These are phyloP conservation scores for Myrmecobius fasciatus DNA, from an alignment of 2,113 vertebrate species.

Conservation along the genomic window DNA sequence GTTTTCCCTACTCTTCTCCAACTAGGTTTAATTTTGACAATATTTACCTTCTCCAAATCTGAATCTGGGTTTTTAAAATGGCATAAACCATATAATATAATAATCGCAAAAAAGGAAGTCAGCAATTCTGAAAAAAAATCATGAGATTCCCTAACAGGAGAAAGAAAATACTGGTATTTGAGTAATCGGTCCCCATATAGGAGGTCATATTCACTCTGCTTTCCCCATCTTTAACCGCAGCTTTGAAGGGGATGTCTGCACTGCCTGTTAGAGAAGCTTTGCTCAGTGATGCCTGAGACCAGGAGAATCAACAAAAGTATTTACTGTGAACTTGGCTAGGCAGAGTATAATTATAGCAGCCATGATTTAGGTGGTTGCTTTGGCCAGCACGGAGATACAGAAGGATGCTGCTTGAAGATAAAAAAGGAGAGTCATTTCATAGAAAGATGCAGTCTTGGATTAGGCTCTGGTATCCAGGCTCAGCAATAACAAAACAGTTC, in stretches of 20 bases:
- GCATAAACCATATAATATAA: background rate
- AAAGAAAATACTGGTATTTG: constrained; percentile 34
- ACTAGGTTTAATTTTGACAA: background rate
- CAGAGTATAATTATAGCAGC: constrained; percentile 55
- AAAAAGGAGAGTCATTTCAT: background rate
- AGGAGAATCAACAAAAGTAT: constrained; percentile 58
- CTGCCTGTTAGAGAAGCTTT: constrained; percentile 66
- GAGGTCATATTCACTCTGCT: constrained; percentile 55
- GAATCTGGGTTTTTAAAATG: background rate
- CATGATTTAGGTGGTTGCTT: constrained; percentile 52
- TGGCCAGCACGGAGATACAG: constrained; percentile 2
- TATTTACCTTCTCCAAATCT: background rate
- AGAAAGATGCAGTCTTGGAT: background rate
- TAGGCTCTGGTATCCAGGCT: background rate
- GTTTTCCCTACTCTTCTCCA: background rate
- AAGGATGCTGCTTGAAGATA: constrained; percentile 27
- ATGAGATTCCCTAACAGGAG: constrained; percentile 47
- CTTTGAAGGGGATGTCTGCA: constrained; percentile 41
- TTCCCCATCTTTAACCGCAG: constrained; percentile 16
- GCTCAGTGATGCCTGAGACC: constrained; percentile 72
- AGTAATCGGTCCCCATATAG: constrained; percentile 37
- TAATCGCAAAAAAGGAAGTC: background rate
- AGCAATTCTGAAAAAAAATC: constrained; percentile 1
- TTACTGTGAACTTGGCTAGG: constrained; percentile 60
- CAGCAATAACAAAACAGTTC: background rate